Base-by-base conservation (phyloP, 2,797 vertebrate species). In the Enoplosus armatus region DNA sequence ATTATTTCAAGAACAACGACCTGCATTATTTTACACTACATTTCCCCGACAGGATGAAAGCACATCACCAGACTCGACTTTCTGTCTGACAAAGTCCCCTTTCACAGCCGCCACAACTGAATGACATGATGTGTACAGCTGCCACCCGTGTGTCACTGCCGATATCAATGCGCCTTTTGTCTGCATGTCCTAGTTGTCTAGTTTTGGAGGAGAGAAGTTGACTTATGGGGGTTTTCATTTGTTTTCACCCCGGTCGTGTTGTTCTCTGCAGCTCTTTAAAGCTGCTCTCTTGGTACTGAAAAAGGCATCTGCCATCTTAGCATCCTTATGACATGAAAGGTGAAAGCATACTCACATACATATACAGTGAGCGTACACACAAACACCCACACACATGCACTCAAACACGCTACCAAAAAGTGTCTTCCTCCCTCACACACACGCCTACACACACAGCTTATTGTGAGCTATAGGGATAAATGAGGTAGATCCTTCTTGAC, bases 121-220 rank as follows among this genome's bases (percentile, higher is more conserved):
- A 75, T 85, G 83, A 78, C 87, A 90, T 68, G 80, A 87, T 85
- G 90, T 87, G 85, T 81, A 84, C 90, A 92, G 87, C 92, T 90
- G 90, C 87, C 90, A 84, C 76, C 87, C 86, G 79, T 67, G 87
- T 90, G 89, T 89, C 91, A 87, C 83, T 2, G 70, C 72, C 31
- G 33, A 33, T 80, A 85, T 91, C 90, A 91, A 86, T 86, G 85
- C 55, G 2, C 35, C 74, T 80, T 93, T 92, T 93, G 91, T 93
- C 84, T 85, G 66, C 63, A 0, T 37, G 85, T 88, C 79, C 89
- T 75, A 48, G 31, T 82, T 83, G 92, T 90, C 87, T 63, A 9
- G 37, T 78, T 85, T 29, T 27, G 37, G 73, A 72, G 77, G 55
- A 59, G 73, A 59, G 82, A 79, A 82, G 89, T 86, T 87, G 88